phyloP scores from a whole-genome alignment of 37 sponge, comb jelly and placozoan species.

The Lycopodina hypogea region DNA sequence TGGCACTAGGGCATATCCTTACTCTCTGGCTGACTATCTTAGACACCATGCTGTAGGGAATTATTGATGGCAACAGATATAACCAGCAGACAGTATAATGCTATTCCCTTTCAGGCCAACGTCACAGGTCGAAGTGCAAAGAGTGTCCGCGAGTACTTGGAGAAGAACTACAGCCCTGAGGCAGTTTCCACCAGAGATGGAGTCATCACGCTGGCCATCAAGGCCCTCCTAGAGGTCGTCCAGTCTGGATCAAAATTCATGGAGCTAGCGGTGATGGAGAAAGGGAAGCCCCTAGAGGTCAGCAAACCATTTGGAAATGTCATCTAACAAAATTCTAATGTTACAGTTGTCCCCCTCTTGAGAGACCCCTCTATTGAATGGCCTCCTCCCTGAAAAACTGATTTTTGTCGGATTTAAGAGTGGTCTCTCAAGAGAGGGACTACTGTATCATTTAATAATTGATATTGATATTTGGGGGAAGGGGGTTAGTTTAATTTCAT shows the following conservation, averaged over 20 bases:
- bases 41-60: too few species aligned
- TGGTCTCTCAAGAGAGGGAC: too few species aligned
- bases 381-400: too few species aligned
- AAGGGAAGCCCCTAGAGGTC: conserved; percentile 79
- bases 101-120: conserved; percentile 68
- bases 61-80: too few species aligned
- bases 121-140: conserved; percentile 94
- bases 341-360: too few species aligned
- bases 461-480: not conserved
- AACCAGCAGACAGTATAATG: too few species aligned
- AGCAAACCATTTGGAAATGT: not conserved
- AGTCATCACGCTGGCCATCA: conserved; percentile 82
- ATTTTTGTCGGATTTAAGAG: too few species aligned
- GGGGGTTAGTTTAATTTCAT: not conserved
- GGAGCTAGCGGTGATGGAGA: conserved; percentile 92
- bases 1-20: too few species aligned
- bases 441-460: not conserved
- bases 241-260: conserved; percentile 96
- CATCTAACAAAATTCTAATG: not conserved
- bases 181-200: conserved; percentile 70
- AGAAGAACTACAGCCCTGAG: conserved; percentile 92
- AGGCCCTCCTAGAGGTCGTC: conserved; percentile 94
- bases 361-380: too few species aligned
- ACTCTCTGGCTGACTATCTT: too few species aligned
- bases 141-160: conserved; percentile 95